phyloP scores from a whole-genome alignment of 2,797 vertebrate species.

The Karalla daura region DNA sequence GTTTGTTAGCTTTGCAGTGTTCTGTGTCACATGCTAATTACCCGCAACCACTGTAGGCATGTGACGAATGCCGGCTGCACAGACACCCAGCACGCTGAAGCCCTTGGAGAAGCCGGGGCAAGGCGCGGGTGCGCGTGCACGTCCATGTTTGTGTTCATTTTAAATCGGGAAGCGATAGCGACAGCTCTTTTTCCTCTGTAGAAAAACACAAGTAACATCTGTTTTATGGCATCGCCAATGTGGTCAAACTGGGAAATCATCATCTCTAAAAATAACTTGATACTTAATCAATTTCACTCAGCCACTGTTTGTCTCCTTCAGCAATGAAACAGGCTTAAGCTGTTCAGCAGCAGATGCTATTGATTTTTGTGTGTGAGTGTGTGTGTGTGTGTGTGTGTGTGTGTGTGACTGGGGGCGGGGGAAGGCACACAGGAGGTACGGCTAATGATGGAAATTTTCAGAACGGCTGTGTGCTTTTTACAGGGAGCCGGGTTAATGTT shows the following conservation, averaged over 20 bases:
- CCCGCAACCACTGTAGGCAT: conserved; percentile 56
- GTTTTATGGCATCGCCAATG: conserved; percentile 49
- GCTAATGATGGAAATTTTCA: conserved; percentile 77
- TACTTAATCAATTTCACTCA: conserved; percentile 82
- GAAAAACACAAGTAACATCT: too few relatives aligned
- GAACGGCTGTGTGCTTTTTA: conserved; percentile 72
- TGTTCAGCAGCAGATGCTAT: conserved; percentile 73
- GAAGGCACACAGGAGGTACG: conserved; percentile 43
- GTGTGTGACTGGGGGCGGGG: conserved; percentile 54
- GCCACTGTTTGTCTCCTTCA: conserved; percentile 73
- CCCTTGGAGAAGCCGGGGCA: conserved; percentile 45
- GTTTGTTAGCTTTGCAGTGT: conserved; percentile 68
- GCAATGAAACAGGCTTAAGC: conserved; percentile 70
- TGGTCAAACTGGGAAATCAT: conserved; percentile 67
- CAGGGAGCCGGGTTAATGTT: conserved; percentile 69
- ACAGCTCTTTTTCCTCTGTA: too few relatives aligned
- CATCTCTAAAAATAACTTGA: conserved; percentile 75
- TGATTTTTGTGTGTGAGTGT: conserved; percentile 63
- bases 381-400: too few relatives aligned
- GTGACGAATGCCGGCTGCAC: conserved; percentile 54
- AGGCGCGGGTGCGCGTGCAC: conserved; percentile 17
- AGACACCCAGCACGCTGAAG: conserved; percentile 23
- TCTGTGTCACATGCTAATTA: conserved; percentile 70
- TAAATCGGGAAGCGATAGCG: conserved; percentile 17
- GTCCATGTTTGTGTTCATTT: conserved; percentile 38